Evolutionary conservation across 2,888 invertebrate genomes (phyloP).

Genomic region (Rugalucina vietnamica): DNA sequence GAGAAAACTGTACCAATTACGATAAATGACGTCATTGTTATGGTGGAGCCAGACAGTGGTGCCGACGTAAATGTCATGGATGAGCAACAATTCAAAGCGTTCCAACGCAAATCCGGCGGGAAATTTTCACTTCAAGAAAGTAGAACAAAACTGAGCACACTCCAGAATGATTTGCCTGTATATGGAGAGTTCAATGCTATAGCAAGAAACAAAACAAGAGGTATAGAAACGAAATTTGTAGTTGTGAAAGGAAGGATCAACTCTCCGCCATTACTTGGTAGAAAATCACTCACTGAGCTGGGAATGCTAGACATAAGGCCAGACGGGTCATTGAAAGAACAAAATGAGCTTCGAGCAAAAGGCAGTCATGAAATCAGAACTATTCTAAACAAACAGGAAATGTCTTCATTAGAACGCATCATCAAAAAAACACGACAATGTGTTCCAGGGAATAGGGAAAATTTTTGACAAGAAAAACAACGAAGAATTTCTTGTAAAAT

Average conservation of each 20-base stretch:
- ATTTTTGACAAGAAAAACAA: background rate
- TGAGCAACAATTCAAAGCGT: background rate
- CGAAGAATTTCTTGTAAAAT: background rate
- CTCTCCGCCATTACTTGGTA: constrained; percentile 19
- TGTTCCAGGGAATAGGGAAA: background rate
- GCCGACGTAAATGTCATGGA: constrained; percentile 20
- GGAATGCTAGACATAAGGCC: constrained; percentile 17
- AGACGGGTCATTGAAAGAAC: constrained; percentile 9
- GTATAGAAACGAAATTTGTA: background rate
- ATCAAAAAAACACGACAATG: background rate
- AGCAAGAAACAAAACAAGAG: background rate
- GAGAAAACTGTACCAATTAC: constrained; percentile 3
- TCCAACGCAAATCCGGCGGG: background rate
- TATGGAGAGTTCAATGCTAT: constrained; percentile 7
- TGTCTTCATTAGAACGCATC: background rate
- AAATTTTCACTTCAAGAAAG: background rate
- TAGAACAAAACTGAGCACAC: constrained; percentile 9
- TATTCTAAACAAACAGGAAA: background rate
- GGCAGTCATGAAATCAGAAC: background rate
- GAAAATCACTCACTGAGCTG: constrained; percentile 5
- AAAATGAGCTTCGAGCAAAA: constrained; percentile 13
- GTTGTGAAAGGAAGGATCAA: constrained; percentile 21
- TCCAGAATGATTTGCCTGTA: background rate
- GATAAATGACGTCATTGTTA: constrained; percentile 5
- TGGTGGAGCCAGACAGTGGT: constrained; percentile 7